Evolutionary conservation across 2,113 vertebrate species (phyloP), one percentile per base, ranked within the genome.

Genomic region (Apus apus): DNA sequence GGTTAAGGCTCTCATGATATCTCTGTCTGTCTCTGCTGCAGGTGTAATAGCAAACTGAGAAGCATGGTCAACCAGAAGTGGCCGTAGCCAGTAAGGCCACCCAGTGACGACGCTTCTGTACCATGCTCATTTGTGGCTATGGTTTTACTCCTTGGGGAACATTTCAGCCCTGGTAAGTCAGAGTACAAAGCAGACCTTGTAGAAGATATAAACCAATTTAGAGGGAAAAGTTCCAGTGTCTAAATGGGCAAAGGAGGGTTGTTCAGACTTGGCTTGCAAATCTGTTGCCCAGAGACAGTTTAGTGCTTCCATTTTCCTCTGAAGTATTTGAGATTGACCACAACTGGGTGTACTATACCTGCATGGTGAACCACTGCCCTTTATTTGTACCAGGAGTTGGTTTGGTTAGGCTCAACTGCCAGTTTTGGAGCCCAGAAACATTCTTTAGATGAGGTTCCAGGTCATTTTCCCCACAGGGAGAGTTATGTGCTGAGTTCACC

Each of bases 21-120:
- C 60, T 89, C 72, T 93, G 58, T 94, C 65, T 95, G 79, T 95
- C 80, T 91, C 71, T 91, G 91, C 94, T 93, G 85, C 94, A 96
- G 92, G 76, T 89, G 65, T 7, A 12, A n/a, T 50, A 89, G 77
- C 65, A 40, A 3, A 86, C 56, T 46, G 30, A 68, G 65, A 60
- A 92, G 61, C 19, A 1, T 20, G 72, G 46, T 46, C 60, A 85
- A 66, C 75, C 58, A 3, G 4, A 5, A 36, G 90, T 9, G 75
- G 72, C 13, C 56, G 5, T 14, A 74, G 76, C 81, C 91, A 54
- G 58, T 25, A 36, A 85, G 66, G 53, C 71, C 0, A 0, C 15
- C 34, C 32, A 4, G 64, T 15, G 68, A 36, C 0, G 1, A 12
- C 0, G 1, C 65, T 81, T 25, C 78, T 22, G 1, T 68, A 11